Percentiles rank a stretch among this genome's conserved stretches.
phyloP scores from a whole-genome alignment of 2,797 vertebrate genomes.

The Spizella passerina region DNA sequence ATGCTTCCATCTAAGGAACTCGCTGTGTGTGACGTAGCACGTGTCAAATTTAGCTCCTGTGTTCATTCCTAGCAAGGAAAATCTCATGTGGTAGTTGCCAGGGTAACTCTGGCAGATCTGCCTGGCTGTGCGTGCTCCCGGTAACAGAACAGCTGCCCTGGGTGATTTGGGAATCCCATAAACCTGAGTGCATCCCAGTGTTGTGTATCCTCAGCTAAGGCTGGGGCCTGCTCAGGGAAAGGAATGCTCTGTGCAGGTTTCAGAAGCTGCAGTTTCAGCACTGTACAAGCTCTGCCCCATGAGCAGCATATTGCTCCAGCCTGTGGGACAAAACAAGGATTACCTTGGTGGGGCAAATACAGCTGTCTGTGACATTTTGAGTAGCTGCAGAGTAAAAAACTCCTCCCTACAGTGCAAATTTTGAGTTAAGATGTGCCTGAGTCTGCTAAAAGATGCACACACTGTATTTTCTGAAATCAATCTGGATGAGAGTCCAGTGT shows the following conservation, averaged over 20 bases:
- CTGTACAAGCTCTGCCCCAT: rapidly evolving
- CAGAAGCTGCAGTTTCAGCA: background rate
- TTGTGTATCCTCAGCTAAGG: background rate
- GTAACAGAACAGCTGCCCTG: background rate
- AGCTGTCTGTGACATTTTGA: background rate
- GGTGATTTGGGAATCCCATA: background rate
- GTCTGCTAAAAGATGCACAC: background rate
- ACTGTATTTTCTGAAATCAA: background rate
- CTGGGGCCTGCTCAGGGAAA: background rate
- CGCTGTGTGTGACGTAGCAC: rapidly evolving
- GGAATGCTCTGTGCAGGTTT: background rate
- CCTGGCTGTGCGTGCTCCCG: background rate
- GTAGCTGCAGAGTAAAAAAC: background rate
- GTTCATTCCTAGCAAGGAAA: background rate
- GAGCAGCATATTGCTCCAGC: background rate
- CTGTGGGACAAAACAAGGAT: background rate
- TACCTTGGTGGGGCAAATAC: background rate
- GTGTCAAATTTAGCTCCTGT: background rate
- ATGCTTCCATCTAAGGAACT: background rate
- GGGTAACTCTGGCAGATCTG: constrained; percentile 50
- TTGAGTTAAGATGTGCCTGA: background rate
- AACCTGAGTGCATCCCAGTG: background rate
- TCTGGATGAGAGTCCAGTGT: background rate
- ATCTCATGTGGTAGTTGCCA: constrained; percentile 39
- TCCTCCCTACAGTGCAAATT: background rate